Evolutionary conservation across 2,113 vertebrate genomes (phyloP), one percentile per base, ranked within the genome.

Genomic region (Pachyramphus minor): DNA sequence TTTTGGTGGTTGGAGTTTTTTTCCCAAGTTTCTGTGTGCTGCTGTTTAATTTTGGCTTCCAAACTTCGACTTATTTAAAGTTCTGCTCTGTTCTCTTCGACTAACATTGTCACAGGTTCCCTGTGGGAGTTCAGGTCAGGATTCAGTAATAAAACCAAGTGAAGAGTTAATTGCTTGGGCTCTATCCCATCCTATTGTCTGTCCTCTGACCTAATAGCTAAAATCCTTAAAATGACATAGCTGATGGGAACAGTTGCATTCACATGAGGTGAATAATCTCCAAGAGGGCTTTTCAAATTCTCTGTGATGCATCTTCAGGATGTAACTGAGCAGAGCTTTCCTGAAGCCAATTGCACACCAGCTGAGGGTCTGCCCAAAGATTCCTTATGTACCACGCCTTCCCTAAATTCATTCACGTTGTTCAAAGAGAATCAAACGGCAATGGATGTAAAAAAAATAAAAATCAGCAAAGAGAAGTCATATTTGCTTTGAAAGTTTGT

Each of bases 261-360:
- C 78, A 81, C 72, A 75, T 0, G 37, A 91, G 75, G 87, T 91
- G 90, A 93, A 95, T 85, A 85, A 93, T 80, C 86, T 92, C 84
- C 73, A 93, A 50, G 87, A 83, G 69, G 90, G 87, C 63, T 96
- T 96, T 95, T 94, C 89, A 95, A 8, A 76, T 66, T 87, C 89
- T 4, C 80, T 49, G 60, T 42, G 94, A 30, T 87, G 71, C n/a
- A 56, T 83, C 90, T 71, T 91, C 83, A 77, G 85, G 67, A 76
- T 66, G 53, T 80, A 64, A 76, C 62, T 49, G 63, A 82, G 71
- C 49, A 10, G 17, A 9, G 60, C 52, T 84, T 84, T 87, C 75
- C 89, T 95, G 84, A 89, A 68, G 35, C 15, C 64, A 53, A 5
- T 82, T 94, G 39, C 52, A 3, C 45, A 55, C 35, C 47, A 78